Base-by-base conservation (phyloP, 1,140 invertebrate species). In the Drosophila tristis region DNA sequence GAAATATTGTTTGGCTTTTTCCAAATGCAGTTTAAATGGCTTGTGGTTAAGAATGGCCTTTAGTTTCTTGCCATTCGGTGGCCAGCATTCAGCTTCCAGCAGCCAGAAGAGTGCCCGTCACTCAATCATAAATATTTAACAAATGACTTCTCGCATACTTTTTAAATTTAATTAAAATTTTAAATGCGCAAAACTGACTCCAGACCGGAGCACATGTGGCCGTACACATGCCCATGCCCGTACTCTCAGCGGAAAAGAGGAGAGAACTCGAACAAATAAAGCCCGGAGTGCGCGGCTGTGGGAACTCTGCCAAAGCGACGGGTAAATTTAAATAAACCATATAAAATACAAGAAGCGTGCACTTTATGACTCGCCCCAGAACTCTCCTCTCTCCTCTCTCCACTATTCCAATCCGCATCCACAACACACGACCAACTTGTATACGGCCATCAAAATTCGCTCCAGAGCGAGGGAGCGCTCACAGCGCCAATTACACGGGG, bases 161-260 rank as follows among this genome's bases (percentile, higher is more conserved):
- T 86, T 87, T 74, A 75, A 82, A 82, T 78, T 86, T 87, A 87
- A 86, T 86, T 86, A 86, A 86, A 87, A 87, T 82, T 82, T 75
- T 78, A 86, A 86, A 81, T 86, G 74, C 51, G 48, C 65, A 85
- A 78, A 68, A 56, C 63, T 65, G 31, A 44, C 35, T 39, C 48
- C 26, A 43, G 42, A 39, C 20, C 53, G 0, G 8, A 11, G 26
- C 26, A 45, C 42, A 20, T 20, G 20, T 20, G 20, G 20, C 20
- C 29, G 23, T 15, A 53, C 31, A 44, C 42, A 16, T 16, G 20
- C n/a, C 23, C 23, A 4, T 25, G 20, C 20, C 20, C 20, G 20
- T 2, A 20, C 20, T 2, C 20, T 20, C 20, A 20, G 20, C 20
- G 20, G 20, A 25, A 25, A 25, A 4, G 23, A 25, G 35, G 47